Evolutionary conservation across 1,140 invertebrate genomes (phyloP), one percentile per base, ranked within the genome.

Genomic region (Polyergus mexicanus): DNA sequence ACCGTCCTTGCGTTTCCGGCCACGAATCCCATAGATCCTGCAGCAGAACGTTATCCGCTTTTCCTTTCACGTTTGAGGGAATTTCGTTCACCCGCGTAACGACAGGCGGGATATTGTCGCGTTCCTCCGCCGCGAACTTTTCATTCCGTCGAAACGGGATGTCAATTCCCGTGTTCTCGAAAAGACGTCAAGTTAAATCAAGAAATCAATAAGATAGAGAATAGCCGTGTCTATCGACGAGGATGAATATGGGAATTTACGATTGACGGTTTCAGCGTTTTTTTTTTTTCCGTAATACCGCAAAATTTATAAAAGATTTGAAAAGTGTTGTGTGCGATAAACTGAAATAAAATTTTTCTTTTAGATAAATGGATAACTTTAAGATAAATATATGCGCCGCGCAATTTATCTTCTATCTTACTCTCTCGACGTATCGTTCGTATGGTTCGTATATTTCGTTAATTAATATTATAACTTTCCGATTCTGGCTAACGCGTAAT

Each of bases 61-160:
- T 72, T 68, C 65, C 51, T n/a, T 22, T 8, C 60, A 6, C 44
- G 78, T 71, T 72, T 72, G 38, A 51, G 28, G 71, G 60, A 88
- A 86, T 83, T 69, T 71, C 66, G 28, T 16, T 47, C 62, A 41
- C 47, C 38, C 54, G 41, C 69, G 56, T 16, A 28, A 60, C 56
- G 25, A 88, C 84, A 89, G 32, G 13, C 22, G 80, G 74, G 86
- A 91, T 91, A 91, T 87, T 89, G 85, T 88, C 86, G 86, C 89
- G 88, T 90, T 91, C 86, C 87, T 92, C 60, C 38, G 3, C 62
- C 47, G 44, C 58, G 35, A 78, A n/a, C 54, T 85, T 88, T 74
- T 76, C 86, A 58, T 77, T 76, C 25, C 25, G 35, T 25, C 54
- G 38, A 74, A 47, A 41, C 68, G 13, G 16, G 10, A n/a, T 51